Conservation (phyloP, 1,140 invertebrate species). For the Drosophila equinoxialis region DNA sequence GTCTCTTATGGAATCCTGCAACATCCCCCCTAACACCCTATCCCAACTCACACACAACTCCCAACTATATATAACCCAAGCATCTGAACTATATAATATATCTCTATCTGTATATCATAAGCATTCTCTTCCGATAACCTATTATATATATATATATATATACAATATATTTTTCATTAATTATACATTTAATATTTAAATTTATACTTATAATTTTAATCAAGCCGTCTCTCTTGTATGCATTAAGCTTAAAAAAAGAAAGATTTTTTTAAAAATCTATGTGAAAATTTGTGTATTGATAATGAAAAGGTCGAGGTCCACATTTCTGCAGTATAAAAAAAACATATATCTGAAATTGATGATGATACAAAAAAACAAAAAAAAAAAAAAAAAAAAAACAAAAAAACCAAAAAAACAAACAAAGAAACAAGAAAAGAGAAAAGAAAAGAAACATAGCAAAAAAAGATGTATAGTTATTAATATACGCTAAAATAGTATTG, state of each 20-base stretch:
- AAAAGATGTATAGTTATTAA: conserved; percentile 79
- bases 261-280: conserved; percentile 43
- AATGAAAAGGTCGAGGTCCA: conserved; percentile 83
- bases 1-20: not conserved
- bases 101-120: conserved; percentile 43
- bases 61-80: conserved; percentile 11
- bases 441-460: not conserved
- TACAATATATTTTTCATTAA: conserved; percentile 26
- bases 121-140: not conserved
- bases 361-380: conserved; percentile 5
- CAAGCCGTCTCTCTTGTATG: conserved; percentile 82
- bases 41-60: not conserved
- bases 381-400: not conserved
- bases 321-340: conserved; percentile 80
- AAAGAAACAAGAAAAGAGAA: not conserved
- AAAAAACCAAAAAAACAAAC: not conserved
- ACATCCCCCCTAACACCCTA: not conserved
- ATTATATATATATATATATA: not conserved
- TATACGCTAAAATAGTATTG: conserved; percentile 80
- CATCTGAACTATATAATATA: conserved; percentile 5
- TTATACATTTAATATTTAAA: conserved; percentile 40
- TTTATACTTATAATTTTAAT: conserved; percentile 49
- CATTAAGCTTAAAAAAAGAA: conserved; percentile 74
- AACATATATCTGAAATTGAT: conserved; percentile 76
- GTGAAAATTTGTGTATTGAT: conserved; percentile 75